Base-by-base conservation (phyloP, 1,140 invertebrate genomes). In the Panagrolaimus sp. region DNA sequence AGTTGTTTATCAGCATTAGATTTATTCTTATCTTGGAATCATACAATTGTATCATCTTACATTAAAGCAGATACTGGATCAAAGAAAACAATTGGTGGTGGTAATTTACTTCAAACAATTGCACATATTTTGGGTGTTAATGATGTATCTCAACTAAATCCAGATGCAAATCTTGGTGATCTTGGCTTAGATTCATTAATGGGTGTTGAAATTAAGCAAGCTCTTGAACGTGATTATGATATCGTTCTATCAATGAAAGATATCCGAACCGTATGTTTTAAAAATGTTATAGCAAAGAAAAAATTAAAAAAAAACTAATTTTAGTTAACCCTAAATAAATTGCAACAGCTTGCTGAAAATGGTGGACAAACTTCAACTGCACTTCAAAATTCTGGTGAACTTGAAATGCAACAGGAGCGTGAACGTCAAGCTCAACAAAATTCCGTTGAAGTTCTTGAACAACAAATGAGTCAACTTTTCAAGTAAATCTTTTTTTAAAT, bases 121-220 rank as follows among this genome's bases (percentile, higher is more conserved):
- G 80, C 82, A 66, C 75, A 79, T 66, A 82, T 84, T 69, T 66
- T 81, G 83, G 88, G 85, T 85, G 85, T 95, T 64, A 92, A 96
- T 78, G 91, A 96, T 78, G 80, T 88, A 0, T 89, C 87, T 66
- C 89, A 88, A 61, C 86, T 96, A 3, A 89, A 90, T 63, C 84
- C 87, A 42, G 87, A 88, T 7, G 87, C 89, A 0, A 90, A 88
- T 23, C 85, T 98, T 7, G 90, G 90, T 13, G 94, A 98, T 82
- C 86, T 98, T 8, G 94, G 95, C 61, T 92, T 98, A 88, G 95
- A 98, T 80, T 96, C 93, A 0, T 85, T 98, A 43, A 97, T 98
- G 94, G 92, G 92, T 66, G 92, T 95, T 0, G 95, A 98, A 86
- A 93, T 98, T 70, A 96, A 96, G 84, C 93, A 97, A 83, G 92